Base-by-base conservation (phyloP, 1,140 invertebrate species). In the Drosophila takahashii region DNA sequence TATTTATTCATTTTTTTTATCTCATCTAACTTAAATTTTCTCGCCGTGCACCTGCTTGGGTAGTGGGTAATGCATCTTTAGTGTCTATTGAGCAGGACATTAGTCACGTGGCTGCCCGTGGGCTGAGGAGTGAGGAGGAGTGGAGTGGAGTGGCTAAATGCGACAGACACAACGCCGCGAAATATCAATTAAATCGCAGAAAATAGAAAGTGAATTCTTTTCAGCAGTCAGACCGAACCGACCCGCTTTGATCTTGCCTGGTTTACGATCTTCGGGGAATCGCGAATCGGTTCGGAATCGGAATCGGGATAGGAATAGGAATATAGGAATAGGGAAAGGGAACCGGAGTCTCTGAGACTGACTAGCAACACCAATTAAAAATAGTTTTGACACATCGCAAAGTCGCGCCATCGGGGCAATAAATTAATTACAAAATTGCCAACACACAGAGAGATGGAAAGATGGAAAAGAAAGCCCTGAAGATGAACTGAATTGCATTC, bases 51-150 rank as follows among this genome's bases (percentile, higher is more conserved):
- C 0, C 4, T 16, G 0, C 15, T 39, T 11, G 27, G 27, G 48
- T 26, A 18, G 44, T 56, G 77, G 71, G 81, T 81, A 87, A 87
- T 87, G 78, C 83, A 86, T 86, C 81, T 86, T 86, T 86, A 84
- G 84, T 89, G 84, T 89, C 84, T 89, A 89, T 89, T 89, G 84
- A 89, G 84, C 83, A 79, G 72, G 86, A 81, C 87, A 90, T 86
- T 90, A 86, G 81, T 90, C 87, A 90, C 86, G 81, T 77, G 48
- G 61, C 27, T 48, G 29, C 10, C 42, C 50, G 70, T 52, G 58
- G 70, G 67, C 62, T 22, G 22, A 22, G 22, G 22, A 22, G 22
- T 22, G 22, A 22, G 22, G 22, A 16, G 29, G 18, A n/a, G 47
- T 15, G 39, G n/a, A n/a, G 36, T 22, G 16, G 27, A 22, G 32